Percentiles rank a stretch among this genome's conserved stretches.
These are phyloP conservation scores for Stenurella melanura DNA, from an alignment of 2,888 invertebrate genomes.

Conservation along the genomic window DNA sequence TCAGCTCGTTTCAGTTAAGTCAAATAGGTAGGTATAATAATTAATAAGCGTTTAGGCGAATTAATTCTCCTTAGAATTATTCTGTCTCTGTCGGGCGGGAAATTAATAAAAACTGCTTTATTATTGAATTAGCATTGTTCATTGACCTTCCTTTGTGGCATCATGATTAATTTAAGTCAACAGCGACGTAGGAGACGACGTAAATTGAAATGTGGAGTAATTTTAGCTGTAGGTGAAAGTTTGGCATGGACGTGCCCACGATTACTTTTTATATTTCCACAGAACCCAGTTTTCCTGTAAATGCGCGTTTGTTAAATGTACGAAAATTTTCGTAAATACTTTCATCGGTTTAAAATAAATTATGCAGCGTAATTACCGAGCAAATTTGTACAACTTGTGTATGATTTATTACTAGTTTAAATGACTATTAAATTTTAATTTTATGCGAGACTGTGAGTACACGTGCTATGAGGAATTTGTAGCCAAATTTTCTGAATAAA, in stretches of 20 bases:
- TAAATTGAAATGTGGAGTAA: background rate
- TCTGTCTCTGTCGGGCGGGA: background rate
- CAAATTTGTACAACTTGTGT: background rate
- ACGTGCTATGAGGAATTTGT: background rate
- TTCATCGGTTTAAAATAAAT: background rate
- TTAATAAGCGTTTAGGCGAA: background rate
- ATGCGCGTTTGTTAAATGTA: background rate
- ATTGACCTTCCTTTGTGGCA: conserved; percentile 4
- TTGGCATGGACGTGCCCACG: background rate
- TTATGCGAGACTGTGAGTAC: background rate
- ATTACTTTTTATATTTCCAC: background rate
- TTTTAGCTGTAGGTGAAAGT: conserved; percentile 23
- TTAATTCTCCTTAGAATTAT: background rate
- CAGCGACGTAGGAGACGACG: conserved; percentile 3
- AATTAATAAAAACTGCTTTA: conserved; percentile 19
- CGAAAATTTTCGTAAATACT: background rate
- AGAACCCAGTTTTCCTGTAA: background rate
- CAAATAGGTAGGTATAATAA: too few species aligned
- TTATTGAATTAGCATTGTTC: conserved; percentile 9
- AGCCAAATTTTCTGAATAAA: background rate
- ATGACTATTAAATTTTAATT: background rate
- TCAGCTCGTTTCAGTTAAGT: too few species aligned
- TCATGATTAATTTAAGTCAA: background rate
- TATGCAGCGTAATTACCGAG: background rate
- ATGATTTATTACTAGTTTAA: background rate